These are phyloP conservation scores for Eupeodes corollae DNA, from an alignment of 1,140 invertebrate genomes.

Conservation along the genomic window DNA sequence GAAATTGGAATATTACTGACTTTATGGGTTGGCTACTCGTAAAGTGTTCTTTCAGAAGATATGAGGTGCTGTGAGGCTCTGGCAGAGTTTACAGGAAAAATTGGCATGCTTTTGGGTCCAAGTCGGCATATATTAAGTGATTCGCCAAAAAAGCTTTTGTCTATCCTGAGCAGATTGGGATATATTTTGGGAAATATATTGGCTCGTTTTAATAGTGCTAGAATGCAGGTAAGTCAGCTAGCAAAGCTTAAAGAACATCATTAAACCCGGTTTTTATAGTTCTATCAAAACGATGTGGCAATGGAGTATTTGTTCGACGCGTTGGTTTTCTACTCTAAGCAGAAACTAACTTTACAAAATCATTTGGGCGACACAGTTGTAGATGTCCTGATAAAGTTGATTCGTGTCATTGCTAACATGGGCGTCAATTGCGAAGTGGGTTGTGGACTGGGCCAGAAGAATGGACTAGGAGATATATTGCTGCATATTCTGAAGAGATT, in stretches of 20 bases:
- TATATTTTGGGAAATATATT: slow-evolving; percentile 71
- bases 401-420: slow-evolving; percentile 62
- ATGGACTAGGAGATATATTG: slow-evolving; percentile 29
- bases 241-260: neutral
- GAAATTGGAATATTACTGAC: neutral
- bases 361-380: slow-evolving; percentile 19
- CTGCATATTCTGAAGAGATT: slow-evolving; percentile 16
- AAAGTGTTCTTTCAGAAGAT: slow-evolving; percentile 58
- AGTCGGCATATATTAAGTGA: slow-evolving; percentile 21
- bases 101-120: slow-evolving; percentile 39
- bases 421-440: slow-evolving; percentile 59
- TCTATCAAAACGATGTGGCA: slow-evolving; percentile 35
- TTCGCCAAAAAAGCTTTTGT: slow-evolving; percentile 38
- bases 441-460: slow-evolving; percentile 37
- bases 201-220: slow-evolving; percentile 53
- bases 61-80: slow-evolving; percentile 58
- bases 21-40: neutral
- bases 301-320: slow-evolving; percentile 34
- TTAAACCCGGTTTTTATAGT: slow-evolving; percentile 12
- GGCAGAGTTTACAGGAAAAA: slow-evolving; percentile 36
- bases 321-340: slow-evolving; percentile 22
- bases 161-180: slow-evolving; percentile 54
- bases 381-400: slow-evolving; percentile 42
- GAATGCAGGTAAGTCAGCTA: slow-evolving; percentile 42
- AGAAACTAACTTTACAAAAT: slow-evolving; percentile 11